phyloP scores from a whole-genome alignment of 1,140 invertebrate species.

The Papilio polyxenes region DNA sequence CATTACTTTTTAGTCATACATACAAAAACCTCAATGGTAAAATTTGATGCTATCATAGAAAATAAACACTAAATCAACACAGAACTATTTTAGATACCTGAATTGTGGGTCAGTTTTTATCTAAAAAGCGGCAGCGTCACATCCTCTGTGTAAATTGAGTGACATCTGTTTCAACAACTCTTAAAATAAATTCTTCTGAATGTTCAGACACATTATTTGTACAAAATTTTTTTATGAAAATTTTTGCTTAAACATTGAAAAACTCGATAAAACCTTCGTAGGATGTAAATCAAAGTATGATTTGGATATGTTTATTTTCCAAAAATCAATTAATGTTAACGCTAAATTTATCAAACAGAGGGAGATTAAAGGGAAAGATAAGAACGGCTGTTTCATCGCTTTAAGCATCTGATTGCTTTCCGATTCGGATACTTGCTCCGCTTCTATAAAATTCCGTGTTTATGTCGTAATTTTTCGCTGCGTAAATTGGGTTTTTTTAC shows the following conservation, averaged over 20 bases:
- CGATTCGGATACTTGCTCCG: conserved; percentile 18
- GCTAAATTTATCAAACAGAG: conserved; percentile 10
- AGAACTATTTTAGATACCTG: too few species aligned
- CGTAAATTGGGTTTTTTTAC: conserved; percentile 23
- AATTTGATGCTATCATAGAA: too few species aligned
- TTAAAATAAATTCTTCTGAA: not conserved
- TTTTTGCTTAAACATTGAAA: too few species aligned
- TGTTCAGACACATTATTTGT: too few species aligned
- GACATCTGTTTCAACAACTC: not conserved
- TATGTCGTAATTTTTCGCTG: conserved; percentile 27
- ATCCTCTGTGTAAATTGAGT: too few species aligned
- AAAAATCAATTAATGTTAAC: conserved; percentile 1
- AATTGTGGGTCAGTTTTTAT: too few species aligned
- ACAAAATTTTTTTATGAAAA: too few species aligned
- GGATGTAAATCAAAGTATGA: not conserved
- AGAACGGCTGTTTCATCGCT: conserved; percentile 11
- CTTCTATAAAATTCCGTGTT: conserved; percentile 7
- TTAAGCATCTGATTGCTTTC: conserved; percentile 25
- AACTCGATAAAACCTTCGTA: too few species aligned
- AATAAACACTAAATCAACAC: too few species aligned
- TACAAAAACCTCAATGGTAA: too few species aligned
- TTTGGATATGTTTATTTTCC: not conserved
- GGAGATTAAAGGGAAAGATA: conserved; percentile 7
- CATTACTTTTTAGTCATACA: too few species aligned
- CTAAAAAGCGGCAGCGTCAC: too few species aligned